These are phyloP conservation scores for Metacarcinus magister DNA, from an alignment of 2,888 invertebrate genomes.

Conservation along the genomic window DNA sequence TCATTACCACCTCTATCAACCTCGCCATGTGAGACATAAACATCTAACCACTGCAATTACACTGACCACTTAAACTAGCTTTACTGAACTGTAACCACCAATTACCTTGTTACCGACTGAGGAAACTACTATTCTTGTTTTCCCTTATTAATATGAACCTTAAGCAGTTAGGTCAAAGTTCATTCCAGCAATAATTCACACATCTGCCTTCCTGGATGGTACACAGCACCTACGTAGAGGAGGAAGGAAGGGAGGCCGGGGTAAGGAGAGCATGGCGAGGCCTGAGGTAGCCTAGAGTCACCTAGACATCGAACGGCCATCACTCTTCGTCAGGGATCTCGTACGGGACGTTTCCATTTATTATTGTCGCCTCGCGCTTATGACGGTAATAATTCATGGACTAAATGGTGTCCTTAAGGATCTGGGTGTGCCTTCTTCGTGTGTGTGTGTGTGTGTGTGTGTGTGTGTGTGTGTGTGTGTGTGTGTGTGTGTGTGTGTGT, in stretches of 20 bases:
- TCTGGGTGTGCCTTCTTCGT: neutral
- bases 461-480: neutral
- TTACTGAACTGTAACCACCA: neutral
- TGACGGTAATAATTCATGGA: slow-evolving; percentile 44
- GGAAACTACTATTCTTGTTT: too few species aligned
- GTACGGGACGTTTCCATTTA: slow-evolving; percentile 67
- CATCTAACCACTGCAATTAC: neutral
- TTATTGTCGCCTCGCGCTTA: slow-evolving; percentile 53
- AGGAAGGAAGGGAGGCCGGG: neutral
- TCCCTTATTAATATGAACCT: neutral
- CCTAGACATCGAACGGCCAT: slow-evolving; percentile 45
- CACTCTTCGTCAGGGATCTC: slow-evolving; percentile 53
- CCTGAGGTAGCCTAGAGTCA: neutral
- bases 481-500: neutral
- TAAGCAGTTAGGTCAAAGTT: neutral
- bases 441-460: neutral
- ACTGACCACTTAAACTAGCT: neutral
- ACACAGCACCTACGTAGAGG: neutral
- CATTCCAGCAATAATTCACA: neutral
- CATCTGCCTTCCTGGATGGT: neutral
- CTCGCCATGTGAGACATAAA: neutral
- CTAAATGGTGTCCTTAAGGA: slow-evolving; percentile 51
- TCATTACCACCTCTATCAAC: neutral
- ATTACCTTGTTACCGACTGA: neutral
- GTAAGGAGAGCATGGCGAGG: neutral